Conservation (phyloP, 2,888 invertebrate genomes). For the Sipunculus nudus region DNA sequence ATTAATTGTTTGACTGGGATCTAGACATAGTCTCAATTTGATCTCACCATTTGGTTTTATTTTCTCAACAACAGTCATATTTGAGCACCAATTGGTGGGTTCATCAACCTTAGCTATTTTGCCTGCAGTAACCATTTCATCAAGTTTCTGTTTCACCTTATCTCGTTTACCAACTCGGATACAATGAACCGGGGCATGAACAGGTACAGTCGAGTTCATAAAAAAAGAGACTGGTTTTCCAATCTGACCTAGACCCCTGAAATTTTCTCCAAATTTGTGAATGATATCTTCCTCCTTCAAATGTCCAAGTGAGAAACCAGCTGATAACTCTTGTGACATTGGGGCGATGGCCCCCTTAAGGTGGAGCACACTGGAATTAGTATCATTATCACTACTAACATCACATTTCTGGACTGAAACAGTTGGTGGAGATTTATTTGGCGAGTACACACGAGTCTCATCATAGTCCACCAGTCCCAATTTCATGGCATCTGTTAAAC, state of each 20-base stretch:
- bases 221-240: slow-evolving; percentile 2
- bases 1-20: slow-evolving; percentile 20
- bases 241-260: slow-evolving; percentile 2
- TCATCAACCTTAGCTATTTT: not conserved
- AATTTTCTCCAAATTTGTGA: not conserved
- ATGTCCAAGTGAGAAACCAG: too few relatives aligned
- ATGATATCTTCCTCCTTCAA: too few relatives aligned
- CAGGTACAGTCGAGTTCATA: not conserved
- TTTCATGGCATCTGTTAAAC: too few relatives aligned
- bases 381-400: too few relatives aligned
- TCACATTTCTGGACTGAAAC: too few relatives aligned
- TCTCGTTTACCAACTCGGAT: slow-evolving; percentile 1
- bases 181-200: slow-evolving; percentile 6
- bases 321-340: too few relatives aligned
- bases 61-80: not conserved
- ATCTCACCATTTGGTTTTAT: slow-evolving; percentile 6
- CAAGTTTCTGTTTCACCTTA: not conserved
- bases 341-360: too few relatives aligned
- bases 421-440: too few relatives aligned
- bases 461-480: too few relatives aligned
- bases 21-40: slow-evolving; percentile 15
- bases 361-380: too few relatives aligned
- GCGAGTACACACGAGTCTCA: too few relatives aligned
- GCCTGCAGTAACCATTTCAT: not conserved
- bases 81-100: slow-evolving; percentile 9